These are phyloP conservation scores for Agrochola litura DNA, from an alignment of 2,888 invertebrate species.

Conservation along the genomic window DNA sequence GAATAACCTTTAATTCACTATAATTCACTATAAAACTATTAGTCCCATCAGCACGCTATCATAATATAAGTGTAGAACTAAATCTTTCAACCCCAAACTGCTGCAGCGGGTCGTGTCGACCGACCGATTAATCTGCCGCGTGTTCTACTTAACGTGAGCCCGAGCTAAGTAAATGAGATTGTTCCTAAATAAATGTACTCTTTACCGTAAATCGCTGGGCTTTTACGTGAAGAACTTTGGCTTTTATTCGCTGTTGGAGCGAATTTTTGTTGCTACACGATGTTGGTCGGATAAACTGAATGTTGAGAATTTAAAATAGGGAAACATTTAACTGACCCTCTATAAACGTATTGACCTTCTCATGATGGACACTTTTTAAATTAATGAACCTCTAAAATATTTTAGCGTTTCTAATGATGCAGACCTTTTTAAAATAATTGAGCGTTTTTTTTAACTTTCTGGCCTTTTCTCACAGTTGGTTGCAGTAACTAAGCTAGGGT, in stretches of 20 bases:
- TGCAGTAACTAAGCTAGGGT: background rate
- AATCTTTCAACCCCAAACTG: constrained; percentile 32
- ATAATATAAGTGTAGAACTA: constrained; percentile 21
- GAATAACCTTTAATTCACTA: background rate
- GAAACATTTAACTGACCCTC: background rate
- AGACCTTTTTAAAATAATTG: background rate
- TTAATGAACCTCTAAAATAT: background rate
- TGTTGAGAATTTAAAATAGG: background rate
- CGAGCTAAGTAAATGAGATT: constrained; percentile 58
- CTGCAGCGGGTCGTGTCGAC: constrained; percentile 56
- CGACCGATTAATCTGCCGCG: constrained; percentile 57
- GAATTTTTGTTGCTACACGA: constrained; percentile 25
- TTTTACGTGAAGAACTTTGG: constrained; percentile 42
- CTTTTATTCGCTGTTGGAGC: constrained; percentile 33
- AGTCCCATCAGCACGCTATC: background rate
- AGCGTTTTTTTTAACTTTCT: background rate
- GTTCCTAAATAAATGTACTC: constrained; percentile 62
- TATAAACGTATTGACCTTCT: too few species aligned
- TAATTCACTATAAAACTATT: background rate
- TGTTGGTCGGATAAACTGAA: constrained; percentile 5
- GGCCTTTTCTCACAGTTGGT: background rate
- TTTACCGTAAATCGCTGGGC: constrained; percentile 50
- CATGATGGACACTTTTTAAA: background rate
- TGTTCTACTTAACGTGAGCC: constrained; percentile 48
- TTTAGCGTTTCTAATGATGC: background rate